Conservation (phyloP, 2,797 vertebrate genomes). For the Tokudaia tokunoshimensis region DNA sequence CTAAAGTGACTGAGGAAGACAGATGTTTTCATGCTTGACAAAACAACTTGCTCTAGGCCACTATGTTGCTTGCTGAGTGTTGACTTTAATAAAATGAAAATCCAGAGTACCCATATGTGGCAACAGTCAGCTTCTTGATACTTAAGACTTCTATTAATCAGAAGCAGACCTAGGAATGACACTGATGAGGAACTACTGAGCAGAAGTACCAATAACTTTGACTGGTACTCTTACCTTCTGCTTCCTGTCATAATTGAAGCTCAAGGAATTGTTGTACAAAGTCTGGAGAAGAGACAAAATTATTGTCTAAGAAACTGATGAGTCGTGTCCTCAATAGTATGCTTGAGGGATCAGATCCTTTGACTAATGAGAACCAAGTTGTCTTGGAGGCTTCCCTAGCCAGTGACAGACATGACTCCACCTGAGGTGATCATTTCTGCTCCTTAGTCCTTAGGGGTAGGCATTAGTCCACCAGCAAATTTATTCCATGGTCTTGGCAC, state of each 20-base stretch:
- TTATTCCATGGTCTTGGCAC: not conserved
- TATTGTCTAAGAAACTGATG: no score
- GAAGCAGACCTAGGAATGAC: fast-evolving
- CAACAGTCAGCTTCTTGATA: not conserved
- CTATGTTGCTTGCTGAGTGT: fast-evolving
- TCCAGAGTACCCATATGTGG: no score
- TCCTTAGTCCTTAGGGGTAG: not conserved
- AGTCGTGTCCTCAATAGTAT: not conserved
- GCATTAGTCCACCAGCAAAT: not conserved
- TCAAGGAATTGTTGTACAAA: not conserved
- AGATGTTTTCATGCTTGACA: fast-evolving
- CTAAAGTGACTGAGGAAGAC: fast-evolving
- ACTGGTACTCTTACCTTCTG: not conserved
- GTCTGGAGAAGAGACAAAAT: not conserved
- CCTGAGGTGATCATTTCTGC: not conserved
- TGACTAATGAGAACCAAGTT: not conserved
- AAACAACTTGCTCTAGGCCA: fast-evolving
- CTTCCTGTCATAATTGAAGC: not conserved
- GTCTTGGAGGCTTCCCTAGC: not conserved
- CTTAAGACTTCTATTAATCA: no score
- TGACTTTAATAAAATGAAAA: not conserved
- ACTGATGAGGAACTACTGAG: not conserved
- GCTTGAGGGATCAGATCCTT: not conserved
- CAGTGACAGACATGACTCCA: fast-evolving
- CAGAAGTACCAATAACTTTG: fast-evolving